phyloP scores from a whole-genome alignment of 30 jellyfish, hydroid and myxozoan species.

The Morbakka virulenta region DNA sequence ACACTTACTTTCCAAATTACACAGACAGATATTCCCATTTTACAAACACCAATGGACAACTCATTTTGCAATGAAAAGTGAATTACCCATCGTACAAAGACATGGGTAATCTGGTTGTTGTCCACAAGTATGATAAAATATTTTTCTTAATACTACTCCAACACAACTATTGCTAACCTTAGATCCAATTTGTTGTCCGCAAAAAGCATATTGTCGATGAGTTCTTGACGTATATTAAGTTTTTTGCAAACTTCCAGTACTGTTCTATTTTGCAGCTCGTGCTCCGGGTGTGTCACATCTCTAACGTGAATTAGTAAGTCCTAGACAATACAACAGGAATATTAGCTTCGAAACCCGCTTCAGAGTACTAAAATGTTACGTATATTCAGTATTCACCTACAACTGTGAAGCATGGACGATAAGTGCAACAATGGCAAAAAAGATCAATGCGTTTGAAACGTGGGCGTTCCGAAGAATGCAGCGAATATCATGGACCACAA shows the following conservation, averaged over 20 bases:
- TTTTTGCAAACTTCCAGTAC: constrained; percentile 70
- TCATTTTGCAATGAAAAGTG: no score
- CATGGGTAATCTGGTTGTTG: no score
- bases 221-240: constrained; percentile 43
- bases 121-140: no score
- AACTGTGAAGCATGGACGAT: no score
- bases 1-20: no score
- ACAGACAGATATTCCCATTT: no score
- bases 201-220: constrained; percentile 71
- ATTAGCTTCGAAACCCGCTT: no score
- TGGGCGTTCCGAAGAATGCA: neutral
- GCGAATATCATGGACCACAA: no score
- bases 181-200: constrained; percentile 83
- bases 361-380: no score
- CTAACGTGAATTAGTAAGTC: constrained; percentile 92
- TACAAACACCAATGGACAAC: no score
- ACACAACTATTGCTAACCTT: constrained; percentile 35
- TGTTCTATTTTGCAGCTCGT: constrained; percentile 77
- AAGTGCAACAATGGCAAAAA: neutral
- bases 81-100: no score
- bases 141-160: neutral
- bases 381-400: no score
- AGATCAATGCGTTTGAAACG: neutral
- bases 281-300: constrained; percentile 95
- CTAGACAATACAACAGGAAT: constrained; percentile 47